These are phyloP conservation scores for Anabacerthia variegaticeps DNA, from an alignment of 2,797 vertebrate genomes.

Conservation along the genomic window DNA sequence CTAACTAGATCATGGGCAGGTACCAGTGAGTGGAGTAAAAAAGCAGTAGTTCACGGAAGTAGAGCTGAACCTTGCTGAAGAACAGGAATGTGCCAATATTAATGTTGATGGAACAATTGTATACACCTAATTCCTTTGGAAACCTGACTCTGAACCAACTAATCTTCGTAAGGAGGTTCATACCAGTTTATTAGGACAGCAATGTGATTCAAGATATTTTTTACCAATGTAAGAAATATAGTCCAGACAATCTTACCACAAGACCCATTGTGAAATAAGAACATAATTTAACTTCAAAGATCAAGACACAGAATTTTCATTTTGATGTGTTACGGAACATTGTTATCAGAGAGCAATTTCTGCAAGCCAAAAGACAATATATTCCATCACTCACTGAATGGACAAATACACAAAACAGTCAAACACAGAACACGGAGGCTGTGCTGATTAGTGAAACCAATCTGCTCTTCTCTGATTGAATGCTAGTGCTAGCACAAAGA, in stretches of 20 bases:
- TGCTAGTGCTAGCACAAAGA: background rate
- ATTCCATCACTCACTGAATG: background rate
- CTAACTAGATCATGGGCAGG: background rate
- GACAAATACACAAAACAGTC: background rate
- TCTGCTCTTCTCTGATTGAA: background rate
- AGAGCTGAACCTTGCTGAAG: background rate
- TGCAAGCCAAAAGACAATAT: background rate
- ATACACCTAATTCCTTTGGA: background rate
- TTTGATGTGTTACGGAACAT: background rate
- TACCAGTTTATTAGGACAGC: background rate
- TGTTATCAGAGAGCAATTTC: background rate
- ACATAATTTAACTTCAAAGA: background rate
- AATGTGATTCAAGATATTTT: background rate
- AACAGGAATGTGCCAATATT: background rate
- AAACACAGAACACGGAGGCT: background rate
- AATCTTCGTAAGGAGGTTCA: background rate
- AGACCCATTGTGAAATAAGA: background rate
- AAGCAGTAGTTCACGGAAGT: background rate
- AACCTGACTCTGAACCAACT: background rate
- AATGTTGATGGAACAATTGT: background rate
- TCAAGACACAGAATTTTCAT: background rate
- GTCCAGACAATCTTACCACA: background rate
- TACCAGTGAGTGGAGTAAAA: background rate
- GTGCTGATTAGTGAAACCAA: background rate
- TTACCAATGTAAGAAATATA: background rate